These are phyloP conservation scores for Protonemura montana DNA, from an alignment of 2,888 invertebrate genomes.

Conservation along the genomic window DNA sequence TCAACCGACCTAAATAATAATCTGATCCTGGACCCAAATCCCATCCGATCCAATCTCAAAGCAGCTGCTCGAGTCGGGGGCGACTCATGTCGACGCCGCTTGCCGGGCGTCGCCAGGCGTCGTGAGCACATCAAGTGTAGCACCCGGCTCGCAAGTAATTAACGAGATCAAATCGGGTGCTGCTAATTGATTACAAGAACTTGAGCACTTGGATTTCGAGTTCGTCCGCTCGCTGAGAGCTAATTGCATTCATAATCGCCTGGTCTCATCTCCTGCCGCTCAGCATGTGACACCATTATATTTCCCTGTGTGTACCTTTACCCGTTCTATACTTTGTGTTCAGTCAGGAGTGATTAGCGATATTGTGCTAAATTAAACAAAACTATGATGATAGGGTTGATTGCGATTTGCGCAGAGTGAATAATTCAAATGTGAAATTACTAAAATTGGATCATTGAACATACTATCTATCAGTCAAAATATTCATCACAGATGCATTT, in stretches of 20 bases:
- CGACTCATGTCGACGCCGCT: not conserved
- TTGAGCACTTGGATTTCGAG: not conserved
- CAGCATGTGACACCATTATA: not conserved
- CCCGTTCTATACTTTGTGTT: not conserved
- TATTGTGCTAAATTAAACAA: not conserved
- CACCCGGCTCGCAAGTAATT: not conserved
- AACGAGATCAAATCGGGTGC: not conserved
- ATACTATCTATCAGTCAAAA: not conserved
- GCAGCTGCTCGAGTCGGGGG: not conserved
- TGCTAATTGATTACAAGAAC: not conserved
- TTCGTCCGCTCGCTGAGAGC: not conserved
- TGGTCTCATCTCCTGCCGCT: not conserved
- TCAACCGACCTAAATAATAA: too few species aligned
- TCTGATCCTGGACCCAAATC: too few species aligned
- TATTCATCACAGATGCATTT: not conserved
- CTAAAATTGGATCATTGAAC: not conserved
- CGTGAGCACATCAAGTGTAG: not conserved
- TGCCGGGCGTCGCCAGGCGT: not conserved
- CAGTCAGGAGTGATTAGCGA: not conserved
- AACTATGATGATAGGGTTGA: not conserved
- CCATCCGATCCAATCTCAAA: too few species aligned
- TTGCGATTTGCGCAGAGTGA: not conserved
- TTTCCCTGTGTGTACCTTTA: not conserved
- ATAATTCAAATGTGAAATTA: not conserved
- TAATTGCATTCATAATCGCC: constrained; percentile 1